Evolutionary conservation across 2,888 invertebrate genomes (phyloP).

Genomic region (Chrysopilus asiliformis): DNA sequence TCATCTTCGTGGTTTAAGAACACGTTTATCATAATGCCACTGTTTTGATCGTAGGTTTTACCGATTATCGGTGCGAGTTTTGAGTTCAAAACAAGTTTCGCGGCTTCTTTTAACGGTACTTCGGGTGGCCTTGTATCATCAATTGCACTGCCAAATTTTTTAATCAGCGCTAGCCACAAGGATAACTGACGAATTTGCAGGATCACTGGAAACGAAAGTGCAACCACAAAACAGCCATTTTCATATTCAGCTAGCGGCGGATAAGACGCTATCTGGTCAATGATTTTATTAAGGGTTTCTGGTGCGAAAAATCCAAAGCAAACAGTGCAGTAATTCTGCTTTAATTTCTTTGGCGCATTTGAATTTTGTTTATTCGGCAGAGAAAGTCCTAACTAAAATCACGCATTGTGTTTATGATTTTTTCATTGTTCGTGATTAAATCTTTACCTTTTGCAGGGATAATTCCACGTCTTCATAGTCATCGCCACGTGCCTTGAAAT

Average conservation of each 20-base stretch:
- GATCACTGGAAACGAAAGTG: slow-evolving; percentile 56
- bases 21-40: slow-evolving; percentile 37
- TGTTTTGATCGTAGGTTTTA: slow-evolving; percentile 40
- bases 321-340: slow-evolving; percentile 45
- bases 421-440: no score
- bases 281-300: slow-evolving; percentile 38
- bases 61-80: slow-evolving; percentile 41
- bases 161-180: slow-evolving; percentile 43
- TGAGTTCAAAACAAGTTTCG: slow-evolving; percentile 58
- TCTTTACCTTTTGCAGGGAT: slow-evolving; percentile 41
- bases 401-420: no score
- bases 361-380: no score
- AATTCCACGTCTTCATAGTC: slow-evolving; percentile 41
- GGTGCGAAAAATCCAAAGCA: slow-evolving; percentile 62
- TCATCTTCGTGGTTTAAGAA: slow-evolving; percentile 30
- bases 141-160: slow-evolving; percentile 40
- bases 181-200: slow-evolving; percentile 53
- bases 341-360: slow-evolving; percentile 39
- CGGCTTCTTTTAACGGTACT: slow-evolving; percentile 60
- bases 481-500: slow-evolving; percentile 43
- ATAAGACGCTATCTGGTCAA: slow-evolving; percentile 41
- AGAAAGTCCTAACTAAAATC: no score
- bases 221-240: slow-evolving; percentile 49
- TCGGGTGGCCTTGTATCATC: slow-evolving; percentile 29
- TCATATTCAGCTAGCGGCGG: slow-evolving; percentile 45